phyloP scores from a whole-genome alignment of 2,888 invertebrate genomes.

The Eristalinus sepulchralis region DNA sequence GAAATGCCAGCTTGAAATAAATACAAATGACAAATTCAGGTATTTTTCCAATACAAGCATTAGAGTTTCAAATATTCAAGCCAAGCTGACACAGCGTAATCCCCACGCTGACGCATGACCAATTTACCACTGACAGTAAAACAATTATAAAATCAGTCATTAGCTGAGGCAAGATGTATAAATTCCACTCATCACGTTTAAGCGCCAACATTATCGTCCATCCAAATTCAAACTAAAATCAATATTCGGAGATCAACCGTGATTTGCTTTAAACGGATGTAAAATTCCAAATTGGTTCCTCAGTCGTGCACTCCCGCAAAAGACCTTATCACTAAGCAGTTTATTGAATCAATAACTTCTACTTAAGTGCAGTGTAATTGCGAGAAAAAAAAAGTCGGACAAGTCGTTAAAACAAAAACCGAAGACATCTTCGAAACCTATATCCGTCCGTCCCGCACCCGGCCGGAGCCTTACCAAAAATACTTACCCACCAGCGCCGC shows the following conservation, averaged over 20 bases:
- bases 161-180: too few relatives aligned
- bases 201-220: too few relatives aligned
- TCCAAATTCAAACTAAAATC: not conserved
- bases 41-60: too few relatives aligned
- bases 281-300: not conserved
- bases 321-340: conserved; percentile 40
- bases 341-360: conserved; percentile 68
- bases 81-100: too few relatives aligned
- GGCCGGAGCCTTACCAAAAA: conserved; percentile 31
- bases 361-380: conserved; percentile 67
- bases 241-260: not conserved
- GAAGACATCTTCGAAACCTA: conserved; percentile 2
- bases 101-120: too few relatives aligned
- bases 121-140: too few relatives aligned
- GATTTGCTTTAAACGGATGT: not conserved
- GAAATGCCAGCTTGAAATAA: too few relatives aligned
- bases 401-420: conserved; percentile 49
- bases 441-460: conserved; percentile 48
- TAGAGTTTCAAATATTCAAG: too few relatives aligned
- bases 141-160: too few relatives aligned
- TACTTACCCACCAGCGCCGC: conserved; percentile 1
- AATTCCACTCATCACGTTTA: too few relatives aligned
- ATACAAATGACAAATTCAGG: too few relatives aligned
- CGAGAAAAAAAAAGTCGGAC: conserved; percentile 23
- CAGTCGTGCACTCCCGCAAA: not conserved